phyloP scores from a whole-genome alignment of 2,113 vertebrate species.

The Macquaria ambigua region DNA sequence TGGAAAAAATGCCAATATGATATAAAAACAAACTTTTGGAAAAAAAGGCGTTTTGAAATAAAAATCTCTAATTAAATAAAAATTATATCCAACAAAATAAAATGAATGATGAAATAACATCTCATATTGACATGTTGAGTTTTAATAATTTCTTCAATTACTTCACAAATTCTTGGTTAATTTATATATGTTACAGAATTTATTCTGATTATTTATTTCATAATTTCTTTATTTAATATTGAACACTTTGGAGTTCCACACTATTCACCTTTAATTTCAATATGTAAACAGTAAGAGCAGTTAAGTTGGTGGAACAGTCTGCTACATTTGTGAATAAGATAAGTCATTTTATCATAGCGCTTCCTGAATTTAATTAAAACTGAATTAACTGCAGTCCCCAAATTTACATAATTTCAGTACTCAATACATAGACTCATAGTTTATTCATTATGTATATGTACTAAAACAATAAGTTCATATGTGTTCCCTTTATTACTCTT shows the following conservation, averaged over 20 bases:
- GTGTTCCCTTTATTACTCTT: conserved; percentile 46
- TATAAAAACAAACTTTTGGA: not conserved
- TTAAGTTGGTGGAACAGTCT: not conserved
- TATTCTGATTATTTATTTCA: not conserved
- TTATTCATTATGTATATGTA: conserved; percentile 53
- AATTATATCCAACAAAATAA: not conserved
- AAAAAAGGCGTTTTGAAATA: too few relatives aligned
- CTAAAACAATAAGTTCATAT: conserved; percentile 48
- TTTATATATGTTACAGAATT: not conserved
- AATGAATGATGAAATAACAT: not conserved
- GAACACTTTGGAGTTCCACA: not conserved
- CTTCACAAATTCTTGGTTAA: not conserved
- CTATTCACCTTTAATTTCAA: not conserved
- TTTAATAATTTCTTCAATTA: not conserved
- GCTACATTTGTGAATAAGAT: conserved; percentile 27
- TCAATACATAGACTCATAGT: conserved; percentile 17
- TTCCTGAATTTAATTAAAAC: conserved; percentile 53
- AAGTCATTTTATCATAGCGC: conserved; percentile 20
- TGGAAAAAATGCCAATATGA: not conserved
- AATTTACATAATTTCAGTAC: conserved; percentile 42
- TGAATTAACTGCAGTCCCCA: conserved; percentile 36
- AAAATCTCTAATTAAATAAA: not conserved
- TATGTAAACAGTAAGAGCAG: not conserved
- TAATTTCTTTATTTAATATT: not conserved
- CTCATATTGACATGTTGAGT: not conserved